phyloP scores from a whole-genome alignment of 1,140 invertebrate species.

The Trachymyrmex cornetzi region DNA sequence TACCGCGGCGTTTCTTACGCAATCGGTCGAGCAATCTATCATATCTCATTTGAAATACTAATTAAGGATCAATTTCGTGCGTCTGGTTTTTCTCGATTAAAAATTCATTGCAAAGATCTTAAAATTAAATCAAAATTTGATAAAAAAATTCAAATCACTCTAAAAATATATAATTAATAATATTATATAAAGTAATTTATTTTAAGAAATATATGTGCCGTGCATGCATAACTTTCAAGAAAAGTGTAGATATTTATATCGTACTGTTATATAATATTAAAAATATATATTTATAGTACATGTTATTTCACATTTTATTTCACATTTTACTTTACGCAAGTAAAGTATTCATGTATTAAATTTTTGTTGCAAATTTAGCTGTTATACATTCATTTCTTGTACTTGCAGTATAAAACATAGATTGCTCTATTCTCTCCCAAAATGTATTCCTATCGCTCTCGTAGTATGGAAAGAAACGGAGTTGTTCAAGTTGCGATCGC shows the following conservation, averaged over 20 bases:
- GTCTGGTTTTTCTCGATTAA: background rate
- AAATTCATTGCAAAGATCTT: background rate
- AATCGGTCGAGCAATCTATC: constrained; percentile 53
- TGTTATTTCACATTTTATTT: background rate
- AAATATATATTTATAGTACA: background rate
- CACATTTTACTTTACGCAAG: background rate
- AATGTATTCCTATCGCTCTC: constrained; percentile 22
- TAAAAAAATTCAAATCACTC: background rate
- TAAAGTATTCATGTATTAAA: background rate
- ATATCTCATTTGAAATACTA: background rate
- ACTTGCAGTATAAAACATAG: constrained; percentile 11
- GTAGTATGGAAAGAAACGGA: constrained; percentile 12
- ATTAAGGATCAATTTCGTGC: background rate
- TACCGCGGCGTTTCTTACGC: constrained; percentile 66
- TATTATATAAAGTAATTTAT: background rate
- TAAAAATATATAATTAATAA: background rate
- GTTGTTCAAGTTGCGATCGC: constrained; percentile 36
- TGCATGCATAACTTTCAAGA: background rate
- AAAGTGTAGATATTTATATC: background rate
- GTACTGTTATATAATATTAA: background rate
- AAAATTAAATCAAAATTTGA: background rate
- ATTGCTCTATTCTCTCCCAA: background rate
- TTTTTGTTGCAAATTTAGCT: background rate
- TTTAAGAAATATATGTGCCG: background rate
- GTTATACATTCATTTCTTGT: background rate